Evolutionary conservation across 1,140 invertebrate species (phyloP).

Genomic region (Camponotus vicinus): DNA sequence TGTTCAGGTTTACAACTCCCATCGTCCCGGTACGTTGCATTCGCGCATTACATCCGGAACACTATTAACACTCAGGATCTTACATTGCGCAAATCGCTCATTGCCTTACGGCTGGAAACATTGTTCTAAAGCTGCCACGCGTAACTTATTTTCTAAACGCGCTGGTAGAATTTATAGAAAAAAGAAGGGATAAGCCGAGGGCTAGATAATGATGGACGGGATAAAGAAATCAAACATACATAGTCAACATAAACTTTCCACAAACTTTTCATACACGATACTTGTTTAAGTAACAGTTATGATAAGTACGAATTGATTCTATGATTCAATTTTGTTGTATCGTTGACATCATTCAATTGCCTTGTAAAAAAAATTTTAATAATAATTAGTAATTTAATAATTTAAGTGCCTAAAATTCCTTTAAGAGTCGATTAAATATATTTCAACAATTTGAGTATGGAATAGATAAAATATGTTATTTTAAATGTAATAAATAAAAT

Average conservation of each 20-base stretch:
- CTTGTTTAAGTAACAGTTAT: background rate
- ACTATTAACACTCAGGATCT: slow-evolving; percentile 57
- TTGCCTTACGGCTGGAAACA: slow-evolving; percentile 44
- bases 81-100: slow-evolving; percentile 42
- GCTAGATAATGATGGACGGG: slow-evolving; percentile 11
- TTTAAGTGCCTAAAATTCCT: no score
- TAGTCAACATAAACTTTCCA: background rate
- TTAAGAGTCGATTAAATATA: no score
- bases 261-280: background rate
- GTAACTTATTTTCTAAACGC: slow-evolving; percentile 50
- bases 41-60: slow-evolving; percentile 7
- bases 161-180: slow-evolving; percentile 28
- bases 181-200: background rate
- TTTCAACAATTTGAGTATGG: no score
- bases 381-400: no score
- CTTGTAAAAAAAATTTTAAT: no score
- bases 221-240: slow-evolving; percentile 22
- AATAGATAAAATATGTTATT: no score
- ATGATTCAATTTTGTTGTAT: background rate
- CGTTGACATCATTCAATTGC: no score
- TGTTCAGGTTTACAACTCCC: background rate
- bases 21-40: background rate
- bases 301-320: background rate
- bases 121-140: slow-evolving; percentile 22
- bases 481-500: no score